Conservation (phyloP, 2,113 vertebrate species). For the Mesocricetus auratus region DNA sequence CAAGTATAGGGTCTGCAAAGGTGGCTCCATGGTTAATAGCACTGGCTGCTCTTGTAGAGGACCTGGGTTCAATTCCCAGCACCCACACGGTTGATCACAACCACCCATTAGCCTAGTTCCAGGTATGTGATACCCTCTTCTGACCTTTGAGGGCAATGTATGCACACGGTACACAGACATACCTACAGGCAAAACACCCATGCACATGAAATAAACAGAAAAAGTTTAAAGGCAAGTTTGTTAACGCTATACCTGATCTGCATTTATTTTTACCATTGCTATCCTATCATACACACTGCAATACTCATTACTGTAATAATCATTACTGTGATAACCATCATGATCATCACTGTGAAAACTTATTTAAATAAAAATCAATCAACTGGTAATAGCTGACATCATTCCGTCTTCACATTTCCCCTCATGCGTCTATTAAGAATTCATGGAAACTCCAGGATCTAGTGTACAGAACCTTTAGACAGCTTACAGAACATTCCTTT, state of each 20-base stretch:
- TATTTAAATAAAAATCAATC: slow-evolving; percentile 35
- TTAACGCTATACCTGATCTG: not conserved
- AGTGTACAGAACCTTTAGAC: not conserved
- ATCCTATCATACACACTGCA: not conserved
- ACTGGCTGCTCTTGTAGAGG: not conserved
- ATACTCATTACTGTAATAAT: not conserved
- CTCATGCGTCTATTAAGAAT: not conserved
- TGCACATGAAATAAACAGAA: not conserved
- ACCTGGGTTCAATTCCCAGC: not conserved
- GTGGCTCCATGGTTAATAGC: not conserved
- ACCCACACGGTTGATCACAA: not conserved
- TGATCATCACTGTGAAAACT: not conserved
- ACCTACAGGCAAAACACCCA: not conserved
- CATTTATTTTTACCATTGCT: not conserved
- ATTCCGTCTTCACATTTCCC: not conserved
- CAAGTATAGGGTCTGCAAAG: not conserved
- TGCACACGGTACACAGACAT: not conserved
- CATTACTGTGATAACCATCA: not conserved
- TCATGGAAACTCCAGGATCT: slow-evolving; percentile 22
- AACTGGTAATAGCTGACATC: not conserved
- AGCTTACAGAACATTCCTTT: not conserved
- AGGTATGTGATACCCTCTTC: not conserved
- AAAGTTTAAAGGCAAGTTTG: not conserved
- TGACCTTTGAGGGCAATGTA: not conserved
- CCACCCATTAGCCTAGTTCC: not conserved